Evolutionary conservation across 2,797 vertebrate genomes (phyloP).

Genomic region (Rhincodon typus): DNA sequence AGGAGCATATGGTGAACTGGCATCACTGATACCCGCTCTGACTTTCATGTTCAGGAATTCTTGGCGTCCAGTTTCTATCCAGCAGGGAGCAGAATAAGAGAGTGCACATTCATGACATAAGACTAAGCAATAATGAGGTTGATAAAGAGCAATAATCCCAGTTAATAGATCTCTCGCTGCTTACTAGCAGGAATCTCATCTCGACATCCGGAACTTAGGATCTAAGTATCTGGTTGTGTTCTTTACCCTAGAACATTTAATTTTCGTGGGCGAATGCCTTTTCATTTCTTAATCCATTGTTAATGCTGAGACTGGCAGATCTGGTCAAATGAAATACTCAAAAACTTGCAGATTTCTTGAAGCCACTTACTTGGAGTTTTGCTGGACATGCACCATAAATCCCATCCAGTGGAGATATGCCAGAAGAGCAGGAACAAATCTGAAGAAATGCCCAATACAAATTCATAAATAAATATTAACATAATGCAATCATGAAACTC

Average conservation of each 20-base stretch:
- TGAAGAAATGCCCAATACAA: not conserved
- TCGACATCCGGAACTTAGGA: no score
- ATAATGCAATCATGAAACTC: not conserved
- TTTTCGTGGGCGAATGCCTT: not conserved
- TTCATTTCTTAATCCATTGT: not conserved
- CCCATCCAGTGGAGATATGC: not conserved
- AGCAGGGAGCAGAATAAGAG: no score
- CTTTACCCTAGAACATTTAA: not conserved
- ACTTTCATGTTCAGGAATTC: no score
- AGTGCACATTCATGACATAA: no score
- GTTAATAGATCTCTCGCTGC: no score
- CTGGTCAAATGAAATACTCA: not conserved
- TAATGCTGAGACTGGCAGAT: not conserved
- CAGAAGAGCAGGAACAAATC: not conserved
- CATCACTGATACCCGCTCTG: no score
- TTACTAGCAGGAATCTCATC: no score
- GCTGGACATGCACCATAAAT: not conserved
- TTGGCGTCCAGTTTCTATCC: no score
- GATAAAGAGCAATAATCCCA: no score
- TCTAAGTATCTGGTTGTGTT: not conserved
- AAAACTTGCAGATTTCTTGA: not conserved
- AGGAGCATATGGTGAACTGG: no score
- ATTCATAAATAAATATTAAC: not conserved
- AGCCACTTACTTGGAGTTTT: not conserved
- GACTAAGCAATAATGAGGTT: no score